Evolutionary conservation across 2,797 vertebrate genomes (phyloP), one percentile per base, ranked within the genome.

Genomic region (Echiichthys vipera): DNA sequence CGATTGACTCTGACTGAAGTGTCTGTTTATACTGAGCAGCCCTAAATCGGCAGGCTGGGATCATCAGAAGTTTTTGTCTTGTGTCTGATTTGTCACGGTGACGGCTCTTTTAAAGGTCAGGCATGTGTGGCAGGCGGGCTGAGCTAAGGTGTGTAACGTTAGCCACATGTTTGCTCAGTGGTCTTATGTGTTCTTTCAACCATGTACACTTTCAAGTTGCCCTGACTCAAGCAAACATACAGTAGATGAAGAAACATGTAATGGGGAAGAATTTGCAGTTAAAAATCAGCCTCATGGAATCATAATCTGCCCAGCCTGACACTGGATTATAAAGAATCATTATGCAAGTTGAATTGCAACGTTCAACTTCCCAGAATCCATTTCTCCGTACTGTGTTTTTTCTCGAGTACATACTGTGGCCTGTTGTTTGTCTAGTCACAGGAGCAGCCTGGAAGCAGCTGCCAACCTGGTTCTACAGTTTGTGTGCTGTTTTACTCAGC

Each of bases 11-110:
- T 36, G 54, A 73, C 73, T 83, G 54, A 82, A 80, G 74, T 74
- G 53, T 84, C 40, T 87, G 71, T 91, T 91, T 88, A 77, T 58
- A 59, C 73, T 61, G 78, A 80, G 75, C 57, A 14, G 65, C 71
- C 68, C 68, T 71, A 42, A 85, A 84, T 51, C 43, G 37, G 62
- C 34, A 57, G 25, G 37, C 65, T 32, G 46, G 61, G 51, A 69
- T 70, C 64, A 78, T 83, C 65, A 66, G 51, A 79, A 29, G 43
- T 63, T 51, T 64, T 43, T n/a, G n/a, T 57, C 63, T 55, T 39
- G 42, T 65, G 61, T 72, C 58, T 40, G 56, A 85, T 86, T 85
- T 87, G 80, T 88, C 69, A 86, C 20, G 6, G 63, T 77, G 71
- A 71, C 74, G 73, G 75, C 50, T 25, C 77, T 55, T 84, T 37